A percentile compares a stretch with the other conserved stretches of the same genome.
phyloP scores from a whole-genome alignment of 2,888 invertebrate species.

The Drosophila algonquin region DNA sequence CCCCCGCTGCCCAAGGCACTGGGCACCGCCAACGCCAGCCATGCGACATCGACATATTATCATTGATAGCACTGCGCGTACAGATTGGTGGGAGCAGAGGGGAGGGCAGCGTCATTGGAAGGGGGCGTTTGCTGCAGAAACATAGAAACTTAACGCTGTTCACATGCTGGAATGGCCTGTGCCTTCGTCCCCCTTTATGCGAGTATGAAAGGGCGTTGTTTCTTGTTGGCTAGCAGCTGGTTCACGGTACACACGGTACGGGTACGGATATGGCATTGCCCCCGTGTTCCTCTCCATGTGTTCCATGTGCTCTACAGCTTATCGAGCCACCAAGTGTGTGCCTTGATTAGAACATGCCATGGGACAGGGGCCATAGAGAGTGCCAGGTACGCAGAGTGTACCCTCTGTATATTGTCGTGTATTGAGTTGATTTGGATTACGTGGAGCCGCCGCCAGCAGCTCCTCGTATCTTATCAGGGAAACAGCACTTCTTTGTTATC shows the following conservation, averaged over 20 bases:
- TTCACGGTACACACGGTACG: neutral
- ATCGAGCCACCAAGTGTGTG: constrained; percentile 3
- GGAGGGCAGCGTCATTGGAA: neutral
- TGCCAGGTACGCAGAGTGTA: neutral
- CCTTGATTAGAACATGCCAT: constrained; percentile 15
- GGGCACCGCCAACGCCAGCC: constrained; percentile 4
- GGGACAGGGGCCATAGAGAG: neutral
- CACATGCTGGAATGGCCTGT: constrained; percentile 12
- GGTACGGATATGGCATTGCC: constrained; percentile 1
- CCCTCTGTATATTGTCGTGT: neutral
- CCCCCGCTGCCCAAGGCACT: neutral
- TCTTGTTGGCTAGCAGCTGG: constrained; percentile 36
- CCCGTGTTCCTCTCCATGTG: neutral
- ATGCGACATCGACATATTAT: constrained; percentile 3
- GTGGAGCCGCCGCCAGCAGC: constrained; percentile 21
- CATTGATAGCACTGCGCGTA: constrained; percentile 10
- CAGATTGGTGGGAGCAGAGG: neutral
- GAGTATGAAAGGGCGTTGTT: constrained; percentile 41
- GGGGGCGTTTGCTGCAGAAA: constrained; percentile 47
- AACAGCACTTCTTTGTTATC: constrained; percentile 41
- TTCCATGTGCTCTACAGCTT: constrained; percentile 10
- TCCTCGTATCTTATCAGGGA: constrained; percentile 56
- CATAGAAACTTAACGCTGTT: constrained; percentile 67
- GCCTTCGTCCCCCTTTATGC: neutral
- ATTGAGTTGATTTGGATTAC: constrained; percentile 34